phyloP scores from a whole-genome alignment of 2,113 vertebrate genomes.

The Corydoras sp. region DNA sequence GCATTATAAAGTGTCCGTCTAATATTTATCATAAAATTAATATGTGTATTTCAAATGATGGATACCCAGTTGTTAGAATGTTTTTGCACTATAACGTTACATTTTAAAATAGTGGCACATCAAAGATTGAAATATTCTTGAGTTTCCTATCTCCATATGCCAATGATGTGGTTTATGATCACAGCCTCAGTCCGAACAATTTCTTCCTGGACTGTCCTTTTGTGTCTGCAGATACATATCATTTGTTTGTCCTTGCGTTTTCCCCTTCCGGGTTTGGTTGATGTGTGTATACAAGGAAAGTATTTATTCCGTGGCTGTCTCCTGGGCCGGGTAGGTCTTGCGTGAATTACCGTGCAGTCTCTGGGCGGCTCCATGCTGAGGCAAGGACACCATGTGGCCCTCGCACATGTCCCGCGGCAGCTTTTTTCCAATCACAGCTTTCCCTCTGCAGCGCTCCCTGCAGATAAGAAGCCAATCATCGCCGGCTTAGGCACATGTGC shows the following conservation, averaged over 20 bases:
- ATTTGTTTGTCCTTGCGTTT: conserved; percentile 22
- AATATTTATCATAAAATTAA: too few species aligned
- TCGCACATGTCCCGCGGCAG: conserved; percentile 46
- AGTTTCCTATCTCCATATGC: neutral
- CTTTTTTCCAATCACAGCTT: conserved; percentile 51
- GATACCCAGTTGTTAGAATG: too few species aligned
- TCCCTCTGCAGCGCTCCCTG: conserved; percentile 36
- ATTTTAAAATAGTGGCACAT: too few species aligned
- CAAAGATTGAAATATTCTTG: too few species aligned
- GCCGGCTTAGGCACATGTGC: conserved; percentile 44
- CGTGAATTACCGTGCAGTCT: conserved; percentile 38
- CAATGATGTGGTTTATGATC: neutral
- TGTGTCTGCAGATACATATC: conserved; percentile 23
- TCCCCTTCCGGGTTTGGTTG: conserved; percentile 15
- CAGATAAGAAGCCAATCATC: conserved; percentile 56
- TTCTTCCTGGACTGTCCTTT: conserved; percentile 11
- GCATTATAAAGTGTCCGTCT: too few species aligned
- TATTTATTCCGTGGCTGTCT: conserved; percentile 23
- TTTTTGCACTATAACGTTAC: too few species aligned
- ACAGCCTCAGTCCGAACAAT: conserved; percentile 1
- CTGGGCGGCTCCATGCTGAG: conserved; percentile 26
- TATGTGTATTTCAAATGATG: too few species aligned
- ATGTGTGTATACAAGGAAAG: conserved; percentile 12
- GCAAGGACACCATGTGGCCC: conserved; percentile 37
- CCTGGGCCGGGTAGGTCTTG: conserved; percentile 32